Base-by-base conservation (phyloP, 2,113 vertebrate genomes). In the Tiliqua scincoides region DNA sequence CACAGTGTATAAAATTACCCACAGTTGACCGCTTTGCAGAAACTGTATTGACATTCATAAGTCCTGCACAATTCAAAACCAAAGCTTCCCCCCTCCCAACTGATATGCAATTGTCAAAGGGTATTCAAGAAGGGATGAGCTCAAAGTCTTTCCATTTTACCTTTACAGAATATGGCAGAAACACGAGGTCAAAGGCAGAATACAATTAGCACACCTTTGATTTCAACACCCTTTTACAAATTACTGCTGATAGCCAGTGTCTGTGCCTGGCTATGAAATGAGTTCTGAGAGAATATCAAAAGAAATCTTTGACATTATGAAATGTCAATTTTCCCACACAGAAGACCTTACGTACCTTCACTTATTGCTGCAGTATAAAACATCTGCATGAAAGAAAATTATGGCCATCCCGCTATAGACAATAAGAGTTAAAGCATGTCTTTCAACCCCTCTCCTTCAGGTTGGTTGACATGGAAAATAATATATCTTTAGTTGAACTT, bases 131-230 rank as follows among this genome's bases (percentile, higher is more conserved):
- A 62, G n/a, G 18, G 27, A 48, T n/a, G 20, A n/a, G 20, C 71
- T 62, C 17, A 62, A 63, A 83, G 48, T 17, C 71, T 23, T 74
- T 74, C 43, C 54, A 23, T 83, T 62, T 83, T n/a, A 74, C 17
- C 62, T 14, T 83, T 62, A 62, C 25, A 48, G 71, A 61, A 74
- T 74, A 40, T 74, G 70, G 71, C 71, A 48, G 57, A 62, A 83
- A 37, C 82, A 74, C 37, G 82, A 74, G 82, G 70, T 83, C 54
- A 83, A 83, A 83, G 21, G 54, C 54, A 40, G 54, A 83, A 61
- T 40, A 83, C 82, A 74, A 74, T 83, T 74, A 83, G 37, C 70
- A 62, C 70, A 62, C 54, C 82, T 73, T 73, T 83, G 67, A 83
- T 62, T 73, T 83, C 62, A 83, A 73, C 35, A 20, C 14, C 18